Conservation (phyloP, 2,797 vertebrate genomes). For the Cynodonichthys magdalenae region DNA sequence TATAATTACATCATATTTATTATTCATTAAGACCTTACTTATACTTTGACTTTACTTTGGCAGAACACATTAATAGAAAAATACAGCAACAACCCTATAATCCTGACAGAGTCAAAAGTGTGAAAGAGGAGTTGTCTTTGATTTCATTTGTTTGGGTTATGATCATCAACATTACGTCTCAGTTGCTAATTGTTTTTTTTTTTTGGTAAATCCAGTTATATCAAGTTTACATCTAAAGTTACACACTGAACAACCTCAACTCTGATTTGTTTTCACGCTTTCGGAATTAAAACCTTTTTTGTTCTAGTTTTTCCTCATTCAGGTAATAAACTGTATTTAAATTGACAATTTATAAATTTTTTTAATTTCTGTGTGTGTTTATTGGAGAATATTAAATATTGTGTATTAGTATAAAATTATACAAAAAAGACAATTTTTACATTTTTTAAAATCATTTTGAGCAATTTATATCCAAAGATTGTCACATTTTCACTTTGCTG, state of each 20-base stretch:
- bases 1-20: background rate
- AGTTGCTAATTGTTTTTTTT: too few species aligned
- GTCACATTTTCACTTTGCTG: background rate
- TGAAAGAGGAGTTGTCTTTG: too few species aligned
- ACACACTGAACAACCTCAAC: too few species aligned
- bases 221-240: too few species aligned
- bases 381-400: background rate
- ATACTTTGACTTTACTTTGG: background rate
- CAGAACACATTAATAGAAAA: background rate
- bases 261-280: too few species aligned
- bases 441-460: background rate
- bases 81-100: background rate
- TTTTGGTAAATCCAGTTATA: too few species aligned
- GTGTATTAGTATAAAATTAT: background rate
- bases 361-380: background rate
- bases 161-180: too few species aligned
- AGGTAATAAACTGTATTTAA: background rate
- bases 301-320: background rate
- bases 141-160: background rate
- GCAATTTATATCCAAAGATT: background rate
- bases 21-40: background rate
- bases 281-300: background rate
- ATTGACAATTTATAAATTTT: background rate
- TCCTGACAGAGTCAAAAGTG: too few species aligned
- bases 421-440: too few species aligned